phyloP scores from a whole-genome alignment of 2,888 invertebrate species.

The Microctonus hyperodae region DNA sequence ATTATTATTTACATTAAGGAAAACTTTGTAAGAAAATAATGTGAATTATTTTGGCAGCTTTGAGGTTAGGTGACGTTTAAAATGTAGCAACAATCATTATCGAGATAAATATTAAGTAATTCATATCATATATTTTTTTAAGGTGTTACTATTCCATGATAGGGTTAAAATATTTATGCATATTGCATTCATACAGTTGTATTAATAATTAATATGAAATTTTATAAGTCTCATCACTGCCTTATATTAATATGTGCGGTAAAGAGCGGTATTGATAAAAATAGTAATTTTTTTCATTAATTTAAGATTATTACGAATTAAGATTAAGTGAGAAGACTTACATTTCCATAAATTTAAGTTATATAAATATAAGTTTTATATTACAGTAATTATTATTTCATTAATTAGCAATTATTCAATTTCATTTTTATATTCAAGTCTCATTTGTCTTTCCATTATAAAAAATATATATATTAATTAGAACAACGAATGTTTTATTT shows the following conservation, averaged over 20 bases:
- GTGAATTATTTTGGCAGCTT: too few relatives aligned
- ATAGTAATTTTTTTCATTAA: background rate
- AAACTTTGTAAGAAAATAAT: too few relatives aligned
- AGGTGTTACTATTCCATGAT: background rate
- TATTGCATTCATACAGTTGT: background rate
- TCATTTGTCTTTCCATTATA: background rate
- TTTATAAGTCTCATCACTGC: background rate
- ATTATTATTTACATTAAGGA: background rate
- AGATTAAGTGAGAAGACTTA: background rate
- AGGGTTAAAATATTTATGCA: background rate
- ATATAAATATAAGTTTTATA: too few relatives aligned
- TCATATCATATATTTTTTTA: constrained; percentile 2
- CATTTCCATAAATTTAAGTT: background rate
- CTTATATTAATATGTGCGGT: constrained; percentile 5
- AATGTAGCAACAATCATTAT: background rate
- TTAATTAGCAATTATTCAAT: background rate
- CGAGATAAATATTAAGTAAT: background rate
- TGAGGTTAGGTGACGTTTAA: background rate
- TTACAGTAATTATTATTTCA: background rate
- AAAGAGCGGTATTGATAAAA: background rate
- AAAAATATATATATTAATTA: background rate
- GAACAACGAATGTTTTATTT: too few relatives aligned
- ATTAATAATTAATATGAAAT: background rate
- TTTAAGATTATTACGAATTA: background rate
- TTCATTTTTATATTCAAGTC: background rate